Evolutionary conservation across 2,888 invertebrate genomes (phyloP).

Genomic region (Hyles lineata): DNA sequence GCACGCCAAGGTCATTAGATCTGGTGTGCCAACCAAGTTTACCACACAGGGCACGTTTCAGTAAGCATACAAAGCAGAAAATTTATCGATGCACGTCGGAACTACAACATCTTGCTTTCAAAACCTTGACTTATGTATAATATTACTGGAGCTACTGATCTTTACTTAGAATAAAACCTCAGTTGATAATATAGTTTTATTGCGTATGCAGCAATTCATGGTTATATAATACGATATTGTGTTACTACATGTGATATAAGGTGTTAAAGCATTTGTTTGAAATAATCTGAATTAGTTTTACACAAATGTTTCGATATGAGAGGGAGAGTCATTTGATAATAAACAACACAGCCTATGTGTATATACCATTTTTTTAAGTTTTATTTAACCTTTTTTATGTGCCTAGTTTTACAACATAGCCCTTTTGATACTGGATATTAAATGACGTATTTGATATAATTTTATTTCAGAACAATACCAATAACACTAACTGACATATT

Average conservation of each 20-base stretch:
- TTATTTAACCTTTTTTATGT: no score
- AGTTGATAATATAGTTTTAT: not conserved
- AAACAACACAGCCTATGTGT: no score
- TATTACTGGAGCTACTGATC: slow-evolving; percentile 21
- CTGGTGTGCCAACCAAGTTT: slow-evolving; percentile 21
- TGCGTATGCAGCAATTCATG: not conserved
- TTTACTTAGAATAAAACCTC: slow-evolving; percentile 23
- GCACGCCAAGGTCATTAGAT: slow-evolving; percentile 11
- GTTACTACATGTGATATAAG: not conserved
- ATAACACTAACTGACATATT: no score
- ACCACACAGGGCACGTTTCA: slow-evolving; percentile 22
- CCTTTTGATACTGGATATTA: no score
- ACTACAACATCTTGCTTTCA: slow-evolving; percentile 25
- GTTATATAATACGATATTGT: not conserved
- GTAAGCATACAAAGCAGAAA: slow-evolving; percentile 24
- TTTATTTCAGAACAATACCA: no score
- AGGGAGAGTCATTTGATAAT: no score
- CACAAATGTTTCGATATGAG: no score
- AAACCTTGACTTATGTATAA: slow-evolving; percentile 27
- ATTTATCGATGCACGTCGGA: slow-evolving; percentile 25
- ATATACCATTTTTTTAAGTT: no score
- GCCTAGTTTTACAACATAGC: no score
- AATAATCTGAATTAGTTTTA: no score
- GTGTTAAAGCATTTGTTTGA: no score
- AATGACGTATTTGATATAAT: no score